A percentile compares a stretch with the other conserved stretches of the same genome.
Evolutionary conservation across 1,140 invertebrate genomes (phyloP).

Genomic region (Callitettix versicolor): DNA sequence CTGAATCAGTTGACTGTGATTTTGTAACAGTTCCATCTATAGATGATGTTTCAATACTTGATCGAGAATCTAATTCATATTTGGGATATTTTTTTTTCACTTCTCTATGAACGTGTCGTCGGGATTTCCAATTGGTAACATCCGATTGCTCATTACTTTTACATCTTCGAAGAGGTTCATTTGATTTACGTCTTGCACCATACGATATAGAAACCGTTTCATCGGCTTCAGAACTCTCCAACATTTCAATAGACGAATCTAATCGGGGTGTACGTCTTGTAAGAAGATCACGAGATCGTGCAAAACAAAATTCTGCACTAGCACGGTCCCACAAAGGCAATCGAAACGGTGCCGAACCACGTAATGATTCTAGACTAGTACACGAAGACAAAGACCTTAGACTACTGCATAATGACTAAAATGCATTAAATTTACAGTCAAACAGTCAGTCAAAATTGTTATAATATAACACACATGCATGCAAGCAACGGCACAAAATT

Average conservation of each 20-base stretch:
- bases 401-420: constrained; percentile 43
- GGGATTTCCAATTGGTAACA: constrained; percentile 9
- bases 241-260: constrained; percentile 19
- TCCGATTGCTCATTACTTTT: constrained; percentile 1
- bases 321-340: constrained; percentile 60
- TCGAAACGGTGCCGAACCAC: constrained; percentile 33
- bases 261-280: constrained; percentile 29
- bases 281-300: constrained; percentile 54
- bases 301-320: constrained; percentile 60
- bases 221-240: constrained; percentile 16
- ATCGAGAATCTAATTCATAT: neutral
- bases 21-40: constrained; percentile 14
- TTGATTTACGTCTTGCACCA: neutral
- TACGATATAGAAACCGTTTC: neutral
- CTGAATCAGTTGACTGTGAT: constrained; percentile 16
- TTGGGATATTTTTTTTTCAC: constrained; percentile 2
- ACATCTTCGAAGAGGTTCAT: constrained; percentile 3
- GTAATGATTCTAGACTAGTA: constrained; percentile 37
- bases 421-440: too few species aligned
- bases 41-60: neutral
- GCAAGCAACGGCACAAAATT: constrained; percentile 11
- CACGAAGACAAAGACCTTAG: constrained; percentile 38
- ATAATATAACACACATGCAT: neutral
- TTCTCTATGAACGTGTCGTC: neutral
- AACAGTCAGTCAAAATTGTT: neutral